Percentiles rank a stretch among this genome's conserved stretches.
These are phyloP conservation scores for Stenichneumon culpator DNA, from an alignment of 2,888 invertebrate species.

Conservation along the genomic window DNA sequence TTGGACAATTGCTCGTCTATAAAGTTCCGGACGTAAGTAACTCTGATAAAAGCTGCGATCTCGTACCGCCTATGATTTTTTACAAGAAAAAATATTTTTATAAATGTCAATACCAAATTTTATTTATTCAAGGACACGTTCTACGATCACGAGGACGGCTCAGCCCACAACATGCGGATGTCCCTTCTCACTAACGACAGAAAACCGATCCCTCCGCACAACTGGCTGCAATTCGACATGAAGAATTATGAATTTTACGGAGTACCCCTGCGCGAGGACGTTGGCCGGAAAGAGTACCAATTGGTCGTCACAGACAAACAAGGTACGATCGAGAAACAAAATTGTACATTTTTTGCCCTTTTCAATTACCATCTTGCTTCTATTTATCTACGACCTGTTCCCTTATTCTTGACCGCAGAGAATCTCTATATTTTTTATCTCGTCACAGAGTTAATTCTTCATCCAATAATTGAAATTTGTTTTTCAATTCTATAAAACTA, in stretches of 20 bases:
- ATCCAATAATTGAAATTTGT: too few species aligned
- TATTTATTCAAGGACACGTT: slow-evolving; percentile 91
- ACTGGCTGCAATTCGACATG: slow-evolving; percentile 96
- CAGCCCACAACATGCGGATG: slow-evolving; percentile 90
- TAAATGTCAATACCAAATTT: background rate
- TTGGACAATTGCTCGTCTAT: slow-evolving; percentile 93
- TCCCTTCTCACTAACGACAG: slow-evolving; percentile 91
- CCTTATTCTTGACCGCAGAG: too few species aligned
- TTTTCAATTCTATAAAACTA: background rate
- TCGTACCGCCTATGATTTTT: background rate
- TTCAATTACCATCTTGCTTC: too few species aligned
- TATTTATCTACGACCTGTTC: too few species aligned
- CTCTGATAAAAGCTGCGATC: background rate
- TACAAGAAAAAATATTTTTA: background rate
- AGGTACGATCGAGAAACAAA: slow-evolving; percentile 66
- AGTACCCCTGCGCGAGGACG: slow-evolving; percentile 91
- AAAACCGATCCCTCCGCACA: slow-evolving; percentile 88
- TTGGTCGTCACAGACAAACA: slow-evolving; percentile 86
- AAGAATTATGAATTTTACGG: slow-evolving; percentile 96
- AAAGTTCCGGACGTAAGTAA: slow-evolving; percentile 91
- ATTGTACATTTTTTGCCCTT: background rate
- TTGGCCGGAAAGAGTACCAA: slow-evolving; percentile 92
- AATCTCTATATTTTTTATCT: background rate
- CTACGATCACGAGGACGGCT: slow-evolving; percentile 95
- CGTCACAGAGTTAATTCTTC: too few species aligned